Base-by-base conservation (phyloP, 1,140 invertebrate species). In the Cephus cinctus region DNA sequence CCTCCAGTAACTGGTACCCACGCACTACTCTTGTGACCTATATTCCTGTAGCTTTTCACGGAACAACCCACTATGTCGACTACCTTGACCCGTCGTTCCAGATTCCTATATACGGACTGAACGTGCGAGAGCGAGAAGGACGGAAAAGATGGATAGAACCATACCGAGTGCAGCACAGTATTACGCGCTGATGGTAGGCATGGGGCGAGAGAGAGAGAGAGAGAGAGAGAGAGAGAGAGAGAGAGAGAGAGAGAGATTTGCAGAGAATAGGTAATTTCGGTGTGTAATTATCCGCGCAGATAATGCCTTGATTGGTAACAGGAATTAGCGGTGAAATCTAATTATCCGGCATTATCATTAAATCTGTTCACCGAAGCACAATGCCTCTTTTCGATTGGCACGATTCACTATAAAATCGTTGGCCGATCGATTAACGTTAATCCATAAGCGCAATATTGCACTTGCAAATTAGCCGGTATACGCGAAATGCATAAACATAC, bases 291-390 rank as follows among this genome's bases (percentile, higher is more conserved):
- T 54, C 56, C 54, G 57, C 35, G 47, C 50, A 61, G 71, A 73
- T 71, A 69, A 62, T 65, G 59, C 63, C 63, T 59, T 62, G 60
- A 71, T 71, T 66, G 65, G 65, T 63, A 63, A 63, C 55, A 53
- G 47, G 54, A 66, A 71, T 75, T 70, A 69, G 60, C 61, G 64
- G 45, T 54, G 42, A 47, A 61, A 62, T 70, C 62, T 67, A 72
- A 73, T 72, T 71, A 72, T 61, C 45, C 50, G 58, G 57, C 42
- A 62, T 68, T 73, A 69, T 72, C 65, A 60, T 66, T 66, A 65
- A 67, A 70, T 69, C 63, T 67, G 59, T 64, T 69, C 58, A 59
- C 50, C 61, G 62, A 68, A 50, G 61, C 56, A 60, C 64, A 66
- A 64, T 61, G 52, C 54, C 64, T 59, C 64, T 62, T 51, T 47